Percentiles rank a stretch among this genome's conserved stretches.
Evolutionary conservation across 30 jellyfish, hydroid and myxozoan genomes (phyloP).

Genomic region (Hydractinia echinata): DNA sequence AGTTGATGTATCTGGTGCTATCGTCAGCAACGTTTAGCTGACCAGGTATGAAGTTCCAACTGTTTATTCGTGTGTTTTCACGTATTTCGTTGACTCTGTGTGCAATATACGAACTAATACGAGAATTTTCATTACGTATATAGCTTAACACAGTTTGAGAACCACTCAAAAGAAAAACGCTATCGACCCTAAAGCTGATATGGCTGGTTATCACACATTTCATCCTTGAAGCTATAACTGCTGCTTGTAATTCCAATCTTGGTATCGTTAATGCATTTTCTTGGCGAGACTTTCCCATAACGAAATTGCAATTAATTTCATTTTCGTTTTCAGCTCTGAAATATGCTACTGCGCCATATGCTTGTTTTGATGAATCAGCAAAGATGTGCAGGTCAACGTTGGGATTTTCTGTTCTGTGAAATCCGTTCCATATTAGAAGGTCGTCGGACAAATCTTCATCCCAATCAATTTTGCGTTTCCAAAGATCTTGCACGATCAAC

Average conservation of each 20-base stretch:
- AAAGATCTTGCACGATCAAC: slow-evolving; percentile 19
- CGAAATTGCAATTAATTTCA: background rate
- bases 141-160: background rate
- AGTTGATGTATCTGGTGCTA: background rate
- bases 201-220: background rate
- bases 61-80: background rate
- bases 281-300: background rate
- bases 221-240: background rate
- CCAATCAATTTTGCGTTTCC: slow-evolving; percentile 18
- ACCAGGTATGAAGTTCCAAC: background rate
- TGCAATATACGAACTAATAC: slow-evolving; percentile 4
- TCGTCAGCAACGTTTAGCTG: slow-evolving; percentile 21
- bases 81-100: slow-evolving; percentile 25
- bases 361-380: background rate
- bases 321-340: background rate
- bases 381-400: background rate
- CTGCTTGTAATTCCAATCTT: background rate
- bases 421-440: background rate
- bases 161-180: background rate
- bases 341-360: background rate
- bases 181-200: background rate
- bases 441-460: background rate
- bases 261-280: background rate
- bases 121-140: background rate
- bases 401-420: background rate